Evolutionary conservation across 2,888 invertebrate genomes (phyloP), one percentile per base, ranked within the genome.

Genomic region (Heliconius sara): DNA sequence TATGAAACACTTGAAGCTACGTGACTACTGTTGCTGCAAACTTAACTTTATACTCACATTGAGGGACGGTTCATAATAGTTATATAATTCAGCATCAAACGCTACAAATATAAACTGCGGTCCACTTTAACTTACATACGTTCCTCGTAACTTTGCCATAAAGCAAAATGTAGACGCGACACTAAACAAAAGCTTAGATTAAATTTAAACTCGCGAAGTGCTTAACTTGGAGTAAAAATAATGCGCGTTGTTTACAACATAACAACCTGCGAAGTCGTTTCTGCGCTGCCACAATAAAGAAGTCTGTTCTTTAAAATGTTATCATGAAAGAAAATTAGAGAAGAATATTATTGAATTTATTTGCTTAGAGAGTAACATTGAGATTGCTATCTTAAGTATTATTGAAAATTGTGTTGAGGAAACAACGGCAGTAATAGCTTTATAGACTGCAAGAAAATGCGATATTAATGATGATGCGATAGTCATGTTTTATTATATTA

Each of bases 1-100:
- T 84, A 84, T 82, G 84, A 85, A 86, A 84, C 86, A 88, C 88
- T 90, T 87, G 85, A 85, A 83, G 83, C 85, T 87, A 88, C 89
- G 89, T 89, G 90, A 89, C 87, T 82, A 77, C 79, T 79, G 80
- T 76, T 16, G 81, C 83, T 83, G 71, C 79, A 83, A 84, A 84
- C 75, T 85, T 83, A 71, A 82, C 81, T 81, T 83, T 83, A 79
- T 80, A 79, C 82, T 74, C 65, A 76, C 80, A 80, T 77, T 76
- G 78, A 80, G 81, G 78, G 80, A 82, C 76, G 25, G 66, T 66
- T 57, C 27, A 73, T 68, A 68, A 52, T 68, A 79, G 74, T 79
- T 67, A 82, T 78, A 81, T 80, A 80, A 84, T 83, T 79, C 72
- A 79, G 79, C 80, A 83, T 85, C 82, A 82, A 81, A 79, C 74